Conservation (phyloP, 1,140 invertebrate genomes). For the Rhyacophila brunnea region DNA sequence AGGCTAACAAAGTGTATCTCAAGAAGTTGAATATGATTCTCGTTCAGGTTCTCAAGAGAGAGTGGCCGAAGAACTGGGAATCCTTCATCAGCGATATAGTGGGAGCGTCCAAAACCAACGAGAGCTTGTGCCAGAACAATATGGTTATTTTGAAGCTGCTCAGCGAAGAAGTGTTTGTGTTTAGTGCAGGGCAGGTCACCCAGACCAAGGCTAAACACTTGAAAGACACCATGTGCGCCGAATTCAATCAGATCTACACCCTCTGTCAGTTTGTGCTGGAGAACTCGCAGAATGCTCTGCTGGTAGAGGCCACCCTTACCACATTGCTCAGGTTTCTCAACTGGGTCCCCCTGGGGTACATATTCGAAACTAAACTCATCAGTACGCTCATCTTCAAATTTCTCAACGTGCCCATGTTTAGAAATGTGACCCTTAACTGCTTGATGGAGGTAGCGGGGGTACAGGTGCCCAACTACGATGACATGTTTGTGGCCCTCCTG, state of each 20-base stretch:
- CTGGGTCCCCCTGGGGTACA: constrained; percentile 99
- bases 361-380: constrained; percentile 98
- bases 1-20: constrained; percentile 93
- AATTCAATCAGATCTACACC: constrained; percentile 97
- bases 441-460: constrained; percentile 96
- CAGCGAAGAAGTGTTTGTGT: constrained; percentile 99
- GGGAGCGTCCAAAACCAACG: constrained; percentile 97
- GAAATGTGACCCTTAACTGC: constrained; percentile 98
- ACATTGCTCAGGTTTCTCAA: constrained; percentile 96
- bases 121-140: constrained; percentile 98
- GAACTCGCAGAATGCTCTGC: constrained; percentile 92
- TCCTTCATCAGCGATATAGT: constrained; percentile 99
- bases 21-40: constrained; percentile 99
- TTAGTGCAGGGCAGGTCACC: constrained; percentile 95
- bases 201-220: constrained; percentile 99
- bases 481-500: constrained; percentile 87
- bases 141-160: constrained; percentile 97
- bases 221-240: constrained; percentile 99
- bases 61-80: constrained; percentile 99
- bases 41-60: constrained; percentile 96
- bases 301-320: constrained; percentile 92
- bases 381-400: constrained; percentile 96
- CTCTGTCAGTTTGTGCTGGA: constrained; percentile 98
- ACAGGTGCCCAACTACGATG: constrained; percentile 84
- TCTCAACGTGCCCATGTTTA: constrained; percentile 94